Conservation (phyloP, 1,140 invertebrate genomes). For the Lepidostoma basale region DNA sequence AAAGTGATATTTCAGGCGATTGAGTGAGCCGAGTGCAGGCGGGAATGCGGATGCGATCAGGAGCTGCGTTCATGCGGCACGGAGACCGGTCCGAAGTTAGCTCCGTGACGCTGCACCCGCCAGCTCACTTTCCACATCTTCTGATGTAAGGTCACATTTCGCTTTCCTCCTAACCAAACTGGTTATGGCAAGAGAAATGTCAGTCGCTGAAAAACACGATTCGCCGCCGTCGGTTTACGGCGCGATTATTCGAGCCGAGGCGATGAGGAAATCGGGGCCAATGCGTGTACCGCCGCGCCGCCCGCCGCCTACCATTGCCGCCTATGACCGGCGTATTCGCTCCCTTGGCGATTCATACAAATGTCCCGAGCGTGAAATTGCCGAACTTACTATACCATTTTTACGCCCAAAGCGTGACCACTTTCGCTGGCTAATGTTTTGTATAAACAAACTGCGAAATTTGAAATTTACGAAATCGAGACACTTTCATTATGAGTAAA, state of each 20-base stretch:
- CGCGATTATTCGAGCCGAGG: slow-evolving; percentile 9
- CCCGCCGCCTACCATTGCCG: not conserved
- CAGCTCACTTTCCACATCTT: slow-evolving; percentile 37
- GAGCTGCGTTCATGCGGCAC: slow-evolving; percentile 12
- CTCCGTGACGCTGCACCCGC: slow-evolving; percentile 4
- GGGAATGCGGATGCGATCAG: slow-evolving; percentile 8
- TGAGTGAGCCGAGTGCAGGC: not conserved
- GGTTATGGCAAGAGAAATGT: slow-evolving; percentile 37
- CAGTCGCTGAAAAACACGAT: slow-evolving; percentile 21
- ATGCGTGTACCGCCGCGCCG: slow-evolving; percentile 22
- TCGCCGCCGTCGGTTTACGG: not conserved
- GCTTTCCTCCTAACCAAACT: slow-evolving; percentile 41
- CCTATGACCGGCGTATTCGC: no score
- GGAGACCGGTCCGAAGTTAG: no score
- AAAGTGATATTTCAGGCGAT: not conserved
- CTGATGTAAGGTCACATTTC: slow-evolving; percentile 45
- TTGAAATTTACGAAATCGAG: not conserved
- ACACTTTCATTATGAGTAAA: not conserved
- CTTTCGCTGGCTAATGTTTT: slow-evolving; percentile 9
- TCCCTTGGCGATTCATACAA: slow-evolving; percentile 23
- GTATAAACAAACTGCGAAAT: not conserved
- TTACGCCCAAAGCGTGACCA: slow-evolving; percentile 3
- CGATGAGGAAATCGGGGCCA: slow-evolving; percentile 40
- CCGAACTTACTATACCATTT: slow-evolving; percentile 6
- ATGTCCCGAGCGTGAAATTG: slow-evolving; percentile 27